Evolutionary conservation across 2,797 vertebrate genomes (phyloP).

Genomic region (Trematomus bernacchii): DNA sequence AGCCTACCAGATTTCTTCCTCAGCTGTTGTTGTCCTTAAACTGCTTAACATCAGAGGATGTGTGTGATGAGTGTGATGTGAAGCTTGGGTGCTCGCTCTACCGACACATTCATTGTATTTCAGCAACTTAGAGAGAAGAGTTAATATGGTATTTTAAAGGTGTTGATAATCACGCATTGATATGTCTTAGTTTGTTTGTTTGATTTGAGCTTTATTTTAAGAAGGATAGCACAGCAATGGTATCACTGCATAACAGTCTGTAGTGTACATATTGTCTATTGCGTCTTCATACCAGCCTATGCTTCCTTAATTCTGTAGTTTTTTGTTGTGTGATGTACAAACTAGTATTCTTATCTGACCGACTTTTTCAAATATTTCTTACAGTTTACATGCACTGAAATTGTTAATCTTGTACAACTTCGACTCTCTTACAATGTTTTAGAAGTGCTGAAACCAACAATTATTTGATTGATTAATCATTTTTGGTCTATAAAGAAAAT

Average conservation of each 20-base stretch:
- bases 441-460: no score
- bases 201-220: neutral
- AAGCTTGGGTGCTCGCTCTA: conserved; percentile 3
- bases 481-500: no score
- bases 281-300: neutral
- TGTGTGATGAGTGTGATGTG: neutral
- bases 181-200: conserved; percentile 1
- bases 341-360: neutral
- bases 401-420: neutral
- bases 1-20: conserved; percentile 52
- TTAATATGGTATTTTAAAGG: conserved; percentile 16
- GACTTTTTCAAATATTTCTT: neutral
- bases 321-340: neutral
- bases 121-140: neutral
- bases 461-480: no score
- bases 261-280: neutral
- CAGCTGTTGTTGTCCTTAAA: conserved; percentile 77
- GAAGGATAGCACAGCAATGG: neutral
- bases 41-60: conserved; percentile 54
- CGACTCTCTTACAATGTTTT: neutral
- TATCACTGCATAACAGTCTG: neutral
- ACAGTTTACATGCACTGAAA: neutral
- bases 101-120: conserved; percentile 21
- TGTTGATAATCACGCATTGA: neutral
- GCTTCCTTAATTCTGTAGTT: conserved; percentile 20